Evolutionary conservation across 92 coral and sea anemone species (phyloP).

Genomic region (Palythoa caribaeorum): DNA sequence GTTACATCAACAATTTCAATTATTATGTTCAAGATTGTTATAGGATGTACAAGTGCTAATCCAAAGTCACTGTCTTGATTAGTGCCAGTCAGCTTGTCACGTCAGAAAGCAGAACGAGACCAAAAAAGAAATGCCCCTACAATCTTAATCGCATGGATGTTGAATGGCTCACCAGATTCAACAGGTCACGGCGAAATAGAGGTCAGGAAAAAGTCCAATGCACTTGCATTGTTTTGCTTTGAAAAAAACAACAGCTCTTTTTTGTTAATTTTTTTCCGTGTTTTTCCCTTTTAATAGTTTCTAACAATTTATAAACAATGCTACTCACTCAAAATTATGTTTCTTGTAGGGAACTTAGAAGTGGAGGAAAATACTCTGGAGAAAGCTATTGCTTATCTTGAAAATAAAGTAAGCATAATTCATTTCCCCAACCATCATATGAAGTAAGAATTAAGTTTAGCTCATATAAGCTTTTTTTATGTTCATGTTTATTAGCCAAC

Average conservation of each 20-base stretch:
- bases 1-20: too few relatives aligned
- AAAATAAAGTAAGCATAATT: constrained; percentile 80
- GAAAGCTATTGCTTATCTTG: constrained; percentile 85
- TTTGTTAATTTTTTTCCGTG: neutral
- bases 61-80: neutral
- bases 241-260: neutral
- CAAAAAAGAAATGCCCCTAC: constrained; percentile 77
- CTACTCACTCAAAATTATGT: neutral
- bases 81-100: constrained; percentile 83
- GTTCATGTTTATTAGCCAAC: too few relatives aligned
- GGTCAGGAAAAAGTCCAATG: constrained; percentile 42
- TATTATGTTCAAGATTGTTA: neutral
- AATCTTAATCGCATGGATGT: constrained; percentile 91
- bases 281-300: neutral
- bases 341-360: constrained; percentile 67
- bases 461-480: too few relatives aligned
- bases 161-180: constrained; percentile 87
- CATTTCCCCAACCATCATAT: neutral
- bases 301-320: neutral
- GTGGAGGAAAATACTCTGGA: constrained; percentile 86
- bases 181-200: constrained; percentile 77
- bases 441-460: too few relatives aligned
- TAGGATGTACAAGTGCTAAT: neutral
- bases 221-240: neutral
- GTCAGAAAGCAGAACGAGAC: constrained; percentile 76